Percentiles rank a stretch among this genome's conserved stretches.
Evolutionary conservation across 2,797 vertebrate species (phyloP).

Genomic region (Phrynocephalus vlangalii): DNA sequence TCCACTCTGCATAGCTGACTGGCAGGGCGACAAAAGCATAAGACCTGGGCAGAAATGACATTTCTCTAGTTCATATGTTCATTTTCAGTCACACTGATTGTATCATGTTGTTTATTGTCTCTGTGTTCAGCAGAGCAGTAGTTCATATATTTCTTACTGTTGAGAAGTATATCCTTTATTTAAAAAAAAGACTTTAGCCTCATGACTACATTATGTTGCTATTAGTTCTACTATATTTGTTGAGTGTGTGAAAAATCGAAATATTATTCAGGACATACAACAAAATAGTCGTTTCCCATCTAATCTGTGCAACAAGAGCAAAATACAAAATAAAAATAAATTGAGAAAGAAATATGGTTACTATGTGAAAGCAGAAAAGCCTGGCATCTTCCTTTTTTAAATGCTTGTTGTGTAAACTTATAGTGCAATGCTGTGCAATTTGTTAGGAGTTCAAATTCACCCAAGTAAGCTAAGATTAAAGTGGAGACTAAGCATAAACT

Average conservation of each 20-base stretch:
- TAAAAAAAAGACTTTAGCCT: too few species aligned
- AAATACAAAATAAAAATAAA: not conserved
- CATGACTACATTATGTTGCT: too few species aligned
- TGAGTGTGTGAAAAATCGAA: too few species aligned
- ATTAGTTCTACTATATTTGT: too few species aligned
- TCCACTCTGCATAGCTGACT: not conserved
- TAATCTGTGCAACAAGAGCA: not conserved
- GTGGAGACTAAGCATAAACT: not conserved
- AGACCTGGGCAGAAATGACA: not conserved
- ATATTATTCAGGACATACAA: not conserved
- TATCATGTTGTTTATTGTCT: not conserved
- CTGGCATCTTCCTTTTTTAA: not conserved
- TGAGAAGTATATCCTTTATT: too few species aligned
- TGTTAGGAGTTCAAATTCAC: not conserved
- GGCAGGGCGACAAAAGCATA: not conserved
- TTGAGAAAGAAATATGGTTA: not conserved
- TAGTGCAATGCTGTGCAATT: not conserved
- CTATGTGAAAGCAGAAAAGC: not conserved
- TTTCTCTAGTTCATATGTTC: not conserved
- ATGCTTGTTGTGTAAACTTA: not conserved
- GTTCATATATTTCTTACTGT: too few species aligned
- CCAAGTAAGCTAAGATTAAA: not conserved
- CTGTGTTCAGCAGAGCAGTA: not conserved
- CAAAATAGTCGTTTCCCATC: not conserved
- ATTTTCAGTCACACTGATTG: not conserved